Evolutionary conservation across 2,797 vertebrate species (phyloP), one percentile per base, ranked within the genome.

Genomic region (Manis javanica): DNA sequence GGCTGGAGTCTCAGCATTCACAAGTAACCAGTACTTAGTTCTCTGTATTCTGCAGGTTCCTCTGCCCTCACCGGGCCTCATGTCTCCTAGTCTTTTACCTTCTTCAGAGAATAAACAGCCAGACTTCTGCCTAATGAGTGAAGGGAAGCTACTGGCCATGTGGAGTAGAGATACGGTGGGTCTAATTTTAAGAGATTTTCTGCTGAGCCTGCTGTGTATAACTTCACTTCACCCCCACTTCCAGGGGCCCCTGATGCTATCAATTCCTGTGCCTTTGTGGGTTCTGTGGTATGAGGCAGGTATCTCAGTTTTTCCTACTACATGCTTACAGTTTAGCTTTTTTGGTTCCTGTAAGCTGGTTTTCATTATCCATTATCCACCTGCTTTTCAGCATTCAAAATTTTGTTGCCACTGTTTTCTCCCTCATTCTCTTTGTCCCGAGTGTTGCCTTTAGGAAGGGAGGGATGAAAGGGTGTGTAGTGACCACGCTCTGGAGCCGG

Each of bases 351-450:
- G 0, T 7, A 16, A 37, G 15, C 3, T 34, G 61, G 15, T 64
- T 85, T 15, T 24, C 7, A 6, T 13, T 15, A 26, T 13, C 59
- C 26, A 5, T 13, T 15, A 26, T 13, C 59, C 26, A 5, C 13
- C 68, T 57, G 7, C 37, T 78, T 55, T 72, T 64, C 19, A 10
- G 72, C n/a, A 34, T 37, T 23, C 16, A 49, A n/a, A 42, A 5
- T 3, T 1, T 7, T 34, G 24, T 9, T 1, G 7, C 55, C 46
- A 2, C 34, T 31, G 1, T 51, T 5, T 39, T 11, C 34, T 55
- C 63, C 29, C 15, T 26, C 14, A 0, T 19, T 61, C 34, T 34
- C 87, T 46, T 51, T 46, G 74, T 87, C 57, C 31, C 29, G 55
- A 57, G 18, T 24, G 34, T 29, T 57, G 53, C 18, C 81, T 51